These are phyloP conservation scores for Champsocephalus gunnari DNA, from an alignment of 2,797 vertebrate genomes.

Conservation along the genomic window DNA sequence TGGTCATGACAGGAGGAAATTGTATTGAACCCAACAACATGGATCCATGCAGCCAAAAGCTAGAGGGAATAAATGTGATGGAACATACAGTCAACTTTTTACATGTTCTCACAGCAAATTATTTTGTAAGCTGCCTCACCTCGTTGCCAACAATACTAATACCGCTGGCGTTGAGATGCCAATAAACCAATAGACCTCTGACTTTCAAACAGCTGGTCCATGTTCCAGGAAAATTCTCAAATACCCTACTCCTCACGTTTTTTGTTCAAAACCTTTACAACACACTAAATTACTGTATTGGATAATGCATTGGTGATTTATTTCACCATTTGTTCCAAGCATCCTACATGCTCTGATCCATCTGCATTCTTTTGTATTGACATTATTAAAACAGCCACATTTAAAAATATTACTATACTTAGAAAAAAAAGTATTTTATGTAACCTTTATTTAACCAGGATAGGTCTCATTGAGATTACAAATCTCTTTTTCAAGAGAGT, in stretches of 20 bases:
- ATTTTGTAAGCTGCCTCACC: constrained; percentile 52
- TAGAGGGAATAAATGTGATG: constrained; percentile 38
- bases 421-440: no score
- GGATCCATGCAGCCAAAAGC: constrained; percentile 30
- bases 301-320: not conserved
- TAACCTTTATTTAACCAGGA: no score
- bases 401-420: not conserved
- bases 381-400: not conserved
- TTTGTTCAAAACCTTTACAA: constrained; percentile 1
- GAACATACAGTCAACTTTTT: constrained; percentile 35
- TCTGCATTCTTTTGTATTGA: not conserved
- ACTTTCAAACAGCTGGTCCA: constrained; percentile 29
- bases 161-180: constrained; percentile 34
- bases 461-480: no score
- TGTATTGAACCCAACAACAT: constrained; percentile 32
- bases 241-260: not conserved
- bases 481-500: no score
- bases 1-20: constrained; percentile 28
- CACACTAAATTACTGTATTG: not conserved
- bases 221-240: constrained; percentile 27
- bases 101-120: constrained; percentile 36
- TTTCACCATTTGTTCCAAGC: not conserved
- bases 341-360: not conserved
- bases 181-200: constrained; percentile 52
- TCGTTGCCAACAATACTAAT: constrained; percentile 50